Evolutionary conservation across 2,113 vertebrate genomes (phyloP).

Genomic region (Microcebus ravelobensis): DNA sequence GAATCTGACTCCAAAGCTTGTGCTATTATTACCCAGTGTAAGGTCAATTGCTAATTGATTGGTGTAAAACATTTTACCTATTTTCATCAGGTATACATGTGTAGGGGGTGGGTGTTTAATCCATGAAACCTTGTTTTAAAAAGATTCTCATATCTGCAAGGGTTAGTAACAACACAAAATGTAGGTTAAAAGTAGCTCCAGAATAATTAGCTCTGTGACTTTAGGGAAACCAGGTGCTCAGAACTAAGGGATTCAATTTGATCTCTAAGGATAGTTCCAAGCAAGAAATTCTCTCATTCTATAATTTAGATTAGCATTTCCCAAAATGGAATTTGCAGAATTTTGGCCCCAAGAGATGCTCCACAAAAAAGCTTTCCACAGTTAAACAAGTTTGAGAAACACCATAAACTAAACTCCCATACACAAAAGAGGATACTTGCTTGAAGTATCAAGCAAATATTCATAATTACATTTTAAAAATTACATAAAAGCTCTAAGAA

Average conservation of each 20-base stretch:
- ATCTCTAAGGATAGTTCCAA: background rate
- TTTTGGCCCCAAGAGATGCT: background rate
- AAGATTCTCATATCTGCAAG: background rate
- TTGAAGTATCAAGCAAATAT: no score
- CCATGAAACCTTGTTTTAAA: background rate
- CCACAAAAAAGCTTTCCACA: background rate
- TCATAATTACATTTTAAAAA: background rate
- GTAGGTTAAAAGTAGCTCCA: background rate
- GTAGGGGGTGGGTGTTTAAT: background rate
- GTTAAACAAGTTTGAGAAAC: background rate
- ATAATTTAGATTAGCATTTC: slow-evolving; percentile 30
- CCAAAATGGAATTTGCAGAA: background rate
- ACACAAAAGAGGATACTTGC: background rate
- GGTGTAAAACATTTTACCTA: background rate
- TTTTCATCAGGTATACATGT: background rate
- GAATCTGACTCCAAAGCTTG: background rate
- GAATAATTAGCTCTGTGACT: slow-evolving; percentile 29
- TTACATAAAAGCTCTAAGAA: background rate
- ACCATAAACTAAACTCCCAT: background rate
- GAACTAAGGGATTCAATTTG: background rate
- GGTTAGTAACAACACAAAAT: background rate
- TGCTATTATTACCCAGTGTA: background rate
- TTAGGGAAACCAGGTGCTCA: background rate
- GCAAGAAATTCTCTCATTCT: background rate
- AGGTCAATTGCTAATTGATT: background rate